Percentiles rank a stretch among this genome's conserved stretches.
These are phyloP conservation scores for Trimorus sp. DNA, from an alignment of 2,888 invertebrate species.

Conservation along the genomic window DNA sequence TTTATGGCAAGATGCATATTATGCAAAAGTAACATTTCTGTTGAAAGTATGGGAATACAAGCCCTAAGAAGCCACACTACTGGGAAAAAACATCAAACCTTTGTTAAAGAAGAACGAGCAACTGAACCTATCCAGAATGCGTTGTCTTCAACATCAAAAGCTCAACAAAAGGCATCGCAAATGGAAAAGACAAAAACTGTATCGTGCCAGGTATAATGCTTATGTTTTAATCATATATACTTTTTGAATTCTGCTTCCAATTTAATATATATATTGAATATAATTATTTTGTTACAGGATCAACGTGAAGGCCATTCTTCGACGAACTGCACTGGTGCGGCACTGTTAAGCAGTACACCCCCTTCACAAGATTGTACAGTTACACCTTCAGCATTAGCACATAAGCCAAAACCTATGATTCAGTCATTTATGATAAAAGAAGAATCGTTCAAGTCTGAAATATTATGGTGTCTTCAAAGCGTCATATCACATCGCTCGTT, in stretches of 20 bases:
- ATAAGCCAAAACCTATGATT: background rate
- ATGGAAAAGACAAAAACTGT: background rate
- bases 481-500: conserved; percentile 37
- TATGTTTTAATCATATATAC: too few species aligned
- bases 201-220: background rate
- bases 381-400: background rate
- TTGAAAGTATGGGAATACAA: conserved; percentile 9
- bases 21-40: background rate
- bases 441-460: conserved; percentile 38
- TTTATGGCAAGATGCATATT: conserved; percentile 10
- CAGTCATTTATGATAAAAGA: conserved; percentile 15
- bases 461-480: conserved; percentile 42
- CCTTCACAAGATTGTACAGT: background rate
- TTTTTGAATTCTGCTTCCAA: too few species aligned
- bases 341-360: background rate
- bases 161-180: background rate
- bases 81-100: background rate
- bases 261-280: background rate
- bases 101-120: background rate
- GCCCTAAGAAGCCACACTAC: conserved; percentile 1
- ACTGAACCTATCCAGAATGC: background rate
- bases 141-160: background rate
- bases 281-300: background rate
- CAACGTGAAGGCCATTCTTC: background rate
- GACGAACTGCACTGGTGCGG: background rate